Evolutionary conservation across 1,140 invertebrate species (phyloP).

Genomic region (Drosophila kepulauana): DNA sequence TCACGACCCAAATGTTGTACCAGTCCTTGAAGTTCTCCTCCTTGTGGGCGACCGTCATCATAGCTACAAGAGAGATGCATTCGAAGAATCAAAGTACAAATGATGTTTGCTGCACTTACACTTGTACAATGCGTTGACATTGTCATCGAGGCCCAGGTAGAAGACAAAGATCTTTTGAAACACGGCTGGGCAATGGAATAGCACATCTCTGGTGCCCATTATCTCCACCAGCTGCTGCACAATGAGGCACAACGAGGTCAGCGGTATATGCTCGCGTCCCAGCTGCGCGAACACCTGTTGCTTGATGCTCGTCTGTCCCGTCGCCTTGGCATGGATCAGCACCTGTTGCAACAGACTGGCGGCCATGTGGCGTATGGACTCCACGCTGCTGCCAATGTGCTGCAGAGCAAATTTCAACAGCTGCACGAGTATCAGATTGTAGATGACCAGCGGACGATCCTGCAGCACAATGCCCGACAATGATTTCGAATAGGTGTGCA

Average conservation of each 20-base stretch:
- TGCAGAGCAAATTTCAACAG: slow-evolving; percentile 85
- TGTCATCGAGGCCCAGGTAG: slow-evolving; percentile 64
- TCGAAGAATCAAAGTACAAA: not conserved
- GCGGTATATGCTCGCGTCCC: slow-evolving; percentile 23
- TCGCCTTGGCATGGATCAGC: slow-evolving; percentile 27
- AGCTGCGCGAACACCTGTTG: slow-evolving; percentile 44
- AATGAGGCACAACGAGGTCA: slow-evolving; percentile 57
- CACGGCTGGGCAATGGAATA: slow-evolving; percentile 60
- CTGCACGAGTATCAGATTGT: slow-evolving; percentile 26
- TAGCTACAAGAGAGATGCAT: slow-evolving; percentile 21
- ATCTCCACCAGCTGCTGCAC: slow-evolving; percentile 58
- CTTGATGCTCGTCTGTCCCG: slow-evolving; percentile 2
- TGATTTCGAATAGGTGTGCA: slow-evolving; percentile 56
- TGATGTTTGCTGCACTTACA: slow-evolving; percentile 46
- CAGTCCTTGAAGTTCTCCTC: slow-evolving; percentile 43
- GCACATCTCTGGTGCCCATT: slow-evolving; percentile 48
- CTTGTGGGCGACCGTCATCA: slow-evolving; percentile 51
- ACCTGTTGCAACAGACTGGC: slow-evolving; percentile 80
- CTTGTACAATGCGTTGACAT: slow-evolving; percentile 68
- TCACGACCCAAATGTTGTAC: slow-evolving; percentile 49
- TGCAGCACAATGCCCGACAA: not conserved
- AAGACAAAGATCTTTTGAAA: slow-evolving; percentile 58
- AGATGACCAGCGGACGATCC: not conserved
- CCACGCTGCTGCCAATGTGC: slow-evolving; percentile 81
- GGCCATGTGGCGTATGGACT: slow-evolving; percentile 87